Percentiles rank a stretch among this genome's conserved stretches.
Evolutionary conservation across 2,113 vertebrate genomes (phyloP).

Genomic region (Chaetodon trifascialis): DNA sequence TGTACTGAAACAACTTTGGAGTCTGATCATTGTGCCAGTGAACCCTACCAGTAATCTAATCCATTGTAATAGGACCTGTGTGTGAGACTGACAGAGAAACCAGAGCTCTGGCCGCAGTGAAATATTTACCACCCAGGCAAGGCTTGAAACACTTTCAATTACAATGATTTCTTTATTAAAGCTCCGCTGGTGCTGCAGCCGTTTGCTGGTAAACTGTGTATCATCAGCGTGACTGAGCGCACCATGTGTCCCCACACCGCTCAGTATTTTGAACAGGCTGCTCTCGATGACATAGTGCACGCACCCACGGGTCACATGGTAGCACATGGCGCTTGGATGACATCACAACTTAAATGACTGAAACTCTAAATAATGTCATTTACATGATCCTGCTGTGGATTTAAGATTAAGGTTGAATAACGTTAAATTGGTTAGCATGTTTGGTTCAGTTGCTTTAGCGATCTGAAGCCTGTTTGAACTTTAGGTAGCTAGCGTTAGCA

Average conservation of each 20-base stretch:
- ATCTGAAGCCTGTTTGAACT: too few relatives aligned
- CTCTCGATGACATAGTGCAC: too few relatives aligned
- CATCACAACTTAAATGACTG: too few relatives aligned
- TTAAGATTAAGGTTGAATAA: too few relatives aligned
- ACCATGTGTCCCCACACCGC: not conserved
- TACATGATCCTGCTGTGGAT: too few relatives aligned
- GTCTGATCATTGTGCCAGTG: conserved; percentile 4
- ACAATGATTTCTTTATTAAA: not conserved
- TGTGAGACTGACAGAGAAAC: conserved; percentile 62
- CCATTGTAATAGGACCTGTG: conserved; percentile 63
- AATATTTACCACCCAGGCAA: conserved; percentile 73
- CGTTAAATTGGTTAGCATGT: too few relatives aligned
- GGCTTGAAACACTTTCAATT: not conserved
- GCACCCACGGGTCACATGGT: too few relatives aligned
- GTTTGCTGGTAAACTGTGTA: not conserved
- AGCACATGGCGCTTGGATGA: too few relatives aligned
- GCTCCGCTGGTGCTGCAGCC: not conserved
- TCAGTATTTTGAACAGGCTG: not conserved
- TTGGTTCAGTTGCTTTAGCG: too few relatives aligned
- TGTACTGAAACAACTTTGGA: not conserved
- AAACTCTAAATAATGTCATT: too few relatives aligned
- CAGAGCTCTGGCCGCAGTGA: conserved; percentile 67
- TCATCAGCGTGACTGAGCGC: not conserved
- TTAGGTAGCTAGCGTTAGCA: too few relatives aligned
- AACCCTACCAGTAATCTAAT: conserved; percentile 51